Conservation (phyloP, 2,888 invertebrate genomes). For the Deroplatys truncata region DNA sequence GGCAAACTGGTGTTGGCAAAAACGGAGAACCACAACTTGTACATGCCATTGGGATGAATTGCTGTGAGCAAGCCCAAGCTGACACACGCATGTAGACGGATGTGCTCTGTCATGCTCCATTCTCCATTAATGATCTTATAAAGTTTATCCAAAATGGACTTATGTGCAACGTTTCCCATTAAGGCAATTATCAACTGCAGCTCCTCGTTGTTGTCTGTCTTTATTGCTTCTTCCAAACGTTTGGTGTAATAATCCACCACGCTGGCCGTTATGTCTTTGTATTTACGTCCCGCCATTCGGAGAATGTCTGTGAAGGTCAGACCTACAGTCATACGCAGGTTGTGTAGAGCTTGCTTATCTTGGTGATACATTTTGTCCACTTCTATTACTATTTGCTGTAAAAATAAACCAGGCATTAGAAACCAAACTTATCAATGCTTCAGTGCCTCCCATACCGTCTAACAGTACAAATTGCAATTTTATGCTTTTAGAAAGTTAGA, state of each 20-base stretch:
- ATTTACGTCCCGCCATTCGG: background rate
- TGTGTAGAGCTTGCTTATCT: background rate
- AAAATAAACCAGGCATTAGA: background rate
- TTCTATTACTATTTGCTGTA: background rate
- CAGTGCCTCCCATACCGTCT: too few relatives aligned
- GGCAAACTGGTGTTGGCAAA: background rate
- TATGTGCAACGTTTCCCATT: background rate
- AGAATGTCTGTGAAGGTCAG: background rate
- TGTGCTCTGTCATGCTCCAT: too few relatives aligned
- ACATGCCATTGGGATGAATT: background rate
- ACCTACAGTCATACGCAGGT: background rate
- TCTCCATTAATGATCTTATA: background rate
- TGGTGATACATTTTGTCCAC: background rate
- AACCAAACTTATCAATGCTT: too few relatives aligned
- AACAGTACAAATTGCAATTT: too few relatives aligned
- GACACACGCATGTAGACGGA: background rate
- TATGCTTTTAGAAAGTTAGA: too few relatives aligned
- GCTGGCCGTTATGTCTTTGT: background rate
- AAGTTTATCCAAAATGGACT: background rate
- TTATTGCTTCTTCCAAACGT: background rate
- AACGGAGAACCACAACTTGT: background rate
- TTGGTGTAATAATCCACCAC: background rate
- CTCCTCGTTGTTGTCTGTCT: background rate
- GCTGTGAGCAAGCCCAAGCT: too few relatives aligned
- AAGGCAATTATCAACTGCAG: background rate